Evolutionary conservation across 2,888 invertebrate species (phyloP), one percentile per base, ranked within the genome.

Genomic region (Amphipoea lucens): DNA sequence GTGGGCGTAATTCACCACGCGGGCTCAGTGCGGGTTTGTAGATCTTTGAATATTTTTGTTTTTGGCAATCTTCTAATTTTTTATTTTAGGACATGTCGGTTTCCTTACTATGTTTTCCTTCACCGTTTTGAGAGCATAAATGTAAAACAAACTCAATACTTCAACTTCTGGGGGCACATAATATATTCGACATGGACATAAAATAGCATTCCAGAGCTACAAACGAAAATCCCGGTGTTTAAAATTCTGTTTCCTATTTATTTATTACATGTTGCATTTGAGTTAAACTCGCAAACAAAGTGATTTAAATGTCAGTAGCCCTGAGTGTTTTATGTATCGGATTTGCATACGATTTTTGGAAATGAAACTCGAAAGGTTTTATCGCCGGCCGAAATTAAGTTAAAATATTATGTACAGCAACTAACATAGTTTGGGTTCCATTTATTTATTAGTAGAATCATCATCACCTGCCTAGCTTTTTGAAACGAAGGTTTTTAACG

Each of bases 231-330:
- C 6, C 20, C 14, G 42, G 6, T 66, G 11, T 62, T 45, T 42
- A 20, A 78, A 42, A 23, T 20, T 54, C 14, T 23, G 45, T 20
- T 4, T 45, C 29, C 0, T 20, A 54, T 67, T 54, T 60, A 60
- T 81, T 79, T 67, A 51, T n/a, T 14, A 54, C n/a, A n/a, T n/a
- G 36, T 65, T 60, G 51, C 74, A 79, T 51, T 73, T 20, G 9
- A 73, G 42, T 69, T 68, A 17, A 72, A n/a, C 29, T 79, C 40
- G 14, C 65, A 83, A 76, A 80, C 42, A 70, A 42, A 80, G 66
- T 67, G 62, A 80, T 84, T 70, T 80, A 66, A 80, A 80, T 80
- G 48, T 70, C 68, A 54, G 51, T 54, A 42, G 42, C 4, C 45
- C 17, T 23, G 74, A 84, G 84, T 83, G 80, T 36, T 79, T 68